phyloP scores from a whole-genome alignment of 2,797 vertebrate genomes.

The Phataginus tetradactyla region DNA sequence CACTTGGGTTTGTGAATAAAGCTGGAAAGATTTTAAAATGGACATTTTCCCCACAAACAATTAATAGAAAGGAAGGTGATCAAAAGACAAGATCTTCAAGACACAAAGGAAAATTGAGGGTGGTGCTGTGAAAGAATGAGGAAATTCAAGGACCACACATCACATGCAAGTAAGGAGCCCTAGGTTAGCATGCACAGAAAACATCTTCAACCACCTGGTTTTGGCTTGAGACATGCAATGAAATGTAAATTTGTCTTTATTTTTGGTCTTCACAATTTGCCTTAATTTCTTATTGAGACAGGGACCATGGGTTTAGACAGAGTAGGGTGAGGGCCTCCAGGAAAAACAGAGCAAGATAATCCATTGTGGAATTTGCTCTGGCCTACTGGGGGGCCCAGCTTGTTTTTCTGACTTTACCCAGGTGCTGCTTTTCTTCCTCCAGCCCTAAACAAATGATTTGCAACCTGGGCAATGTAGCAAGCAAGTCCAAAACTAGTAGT shows the following conservation, averaged over 20 bases:
- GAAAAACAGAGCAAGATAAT: too few relatives aligned
- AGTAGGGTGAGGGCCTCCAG: too few relatives aligned
- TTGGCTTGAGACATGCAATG: neutral
- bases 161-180: fast-evolving
- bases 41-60: neutral
- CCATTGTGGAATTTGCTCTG: too few relatives aligned
- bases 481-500: too few relatives aligned
- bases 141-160: neutral
- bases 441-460: too few relatives aligned
- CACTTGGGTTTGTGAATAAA: neutral
- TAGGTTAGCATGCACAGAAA: too few relatives aligned
- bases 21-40: neutral
- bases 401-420: too few relatives aligned
- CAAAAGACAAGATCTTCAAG: neutral
- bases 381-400: too few relatives aligned
- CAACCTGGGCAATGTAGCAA: too few relatives aligned
- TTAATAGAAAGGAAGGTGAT: neutral
- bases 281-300: neutral
- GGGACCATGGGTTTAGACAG: too few relatives aligned
- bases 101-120: neutral
- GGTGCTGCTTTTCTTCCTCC: too few relatives aligned
- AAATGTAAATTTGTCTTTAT: neutral
- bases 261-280: neutral
- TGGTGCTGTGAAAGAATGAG: neutral
- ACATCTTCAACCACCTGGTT: neutral